phyloP scores from a whole-genome alignment of 2,113 vertebrate genomes.

The Corythaeola cristata region DNA sequence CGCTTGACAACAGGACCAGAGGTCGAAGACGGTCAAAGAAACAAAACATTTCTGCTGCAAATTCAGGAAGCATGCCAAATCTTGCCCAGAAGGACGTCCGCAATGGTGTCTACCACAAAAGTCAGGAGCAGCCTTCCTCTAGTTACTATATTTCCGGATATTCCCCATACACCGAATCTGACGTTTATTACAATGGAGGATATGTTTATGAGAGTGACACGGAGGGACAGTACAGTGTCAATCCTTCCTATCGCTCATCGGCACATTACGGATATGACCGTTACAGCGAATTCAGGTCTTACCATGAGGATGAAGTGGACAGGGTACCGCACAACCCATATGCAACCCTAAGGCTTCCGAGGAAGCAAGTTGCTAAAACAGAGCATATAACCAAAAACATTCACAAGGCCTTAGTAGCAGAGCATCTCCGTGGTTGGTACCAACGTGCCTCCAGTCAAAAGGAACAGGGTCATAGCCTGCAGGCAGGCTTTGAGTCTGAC shows the following conservation, averaged over 20 bases:
- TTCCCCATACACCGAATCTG: slow-evolving; percentile 75
- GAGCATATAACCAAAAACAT: slow-evolving; percentile 86
- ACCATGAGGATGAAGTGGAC: slow-evolving; percentile 81
- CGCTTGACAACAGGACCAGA: slow-evolving; percentile 79
- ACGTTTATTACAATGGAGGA: slow-evolving; percentile 78
- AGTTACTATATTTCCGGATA: slow-evolving; percentile 89
- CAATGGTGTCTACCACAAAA: slow-evolving; percentile 75
- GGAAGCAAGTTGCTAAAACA: slow-evolving; percentile 78
- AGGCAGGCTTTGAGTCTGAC: slow-evolving; percentile 82
- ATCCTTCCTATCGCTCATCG: slow-evolving; percentile 80
- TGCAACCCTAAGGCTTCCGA: slow-evolving; percentile 87
- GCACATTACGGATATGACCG: slow-evolving; percentile 78
- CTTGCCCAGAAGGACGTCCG: slow-evolving; percentile 85
- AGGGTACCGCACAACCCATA: slow-evolving; percentile 85
- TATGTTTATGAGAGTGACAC: slow-evolving; percentile 88
- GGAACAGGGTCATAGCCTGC: slow-evolving; percentile 76
- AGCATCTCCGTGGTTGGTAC: slow-evolving; percentile 96
- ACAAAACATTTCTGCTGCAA: slow-evolving; percentile 81
- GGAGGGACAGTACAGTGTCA: slow-evolving; percentile 92
- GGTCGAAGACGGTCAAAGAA: slow-evolving; percentile 84
- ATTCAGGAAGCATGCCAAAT: slow-evolving; percentile 95
- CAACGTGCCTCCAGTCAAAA: slow-evolving; percentile 86
- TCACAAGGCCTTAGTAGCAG: slow-evolving; percentile 90
- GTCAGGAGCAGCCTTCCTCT: slow-evolving; percentile 78
- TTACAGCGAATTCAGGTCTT: slow-evolving; percentile 74